Evolutionary conservation across 2,113 vertebrate genomes (phyloP), one percentile per base, ranked within the genome.

Genomic region (Cathartes aura): DNA sequence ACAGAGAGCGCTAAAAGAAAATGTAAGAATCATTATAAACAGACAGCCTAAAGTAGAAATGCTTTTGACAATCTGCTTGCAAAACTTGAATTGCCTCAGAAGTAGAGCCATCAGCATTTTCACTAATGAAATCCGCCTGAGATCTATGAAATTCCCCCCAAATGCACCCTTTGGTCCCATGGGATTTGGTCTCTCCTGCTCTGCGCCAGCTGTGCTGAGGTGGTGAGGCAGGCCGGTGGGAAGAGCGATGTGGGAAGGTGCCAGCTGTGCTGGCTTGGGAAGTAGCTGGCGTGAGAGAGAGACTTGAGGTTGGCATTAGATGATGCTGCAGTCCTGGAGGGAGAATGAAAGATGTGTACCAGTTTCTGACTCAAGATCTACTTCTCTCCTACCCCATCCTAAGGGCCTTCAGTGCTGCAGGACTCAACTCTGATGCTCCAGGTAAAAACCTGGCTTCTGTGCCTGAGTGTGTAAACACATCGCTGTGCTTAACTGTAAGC

Each of bases 1-100:
- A 45, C 98, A 98, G 98, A 99, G 98, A 98, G 98, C 94, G 71
- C 98, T 98, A 96, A 98, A 98, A 80, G 52, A 50, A 75, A 94
- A 89, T 58, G 87, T 88, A 95, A 90, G 88, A 75, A 50, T 94
- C 22, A 55, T n/a, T 72, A 60, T 30, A 29, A 75, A 71, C 5
- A 43, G 17, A 6, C 14, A 62, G 6, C 8, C 45, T 71, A 32
- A 70, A 59, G 16, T 24, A 83, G 36, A 68, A 64, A 86, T 3
- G 0, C 5, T 83, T 83, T 48, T 36, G 40, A 36, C 8, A 66
- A 13, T 27, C 43, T 88, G 26, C 47, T 71, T 58, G 15, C 40
- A 50, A 71, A 90, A 36, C 21, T 26, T 63, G 12, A 56, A 36
- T n/a, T 81, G 18, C 24, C 4, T 76, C 48, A 82, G 38, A n/a